Evolutionary conservation across 2,888 invertebrate genomes (phyloP), one percentile per base, ranked within the genome.

Genomic region (Euplagia quadripunctaria): DNA sequence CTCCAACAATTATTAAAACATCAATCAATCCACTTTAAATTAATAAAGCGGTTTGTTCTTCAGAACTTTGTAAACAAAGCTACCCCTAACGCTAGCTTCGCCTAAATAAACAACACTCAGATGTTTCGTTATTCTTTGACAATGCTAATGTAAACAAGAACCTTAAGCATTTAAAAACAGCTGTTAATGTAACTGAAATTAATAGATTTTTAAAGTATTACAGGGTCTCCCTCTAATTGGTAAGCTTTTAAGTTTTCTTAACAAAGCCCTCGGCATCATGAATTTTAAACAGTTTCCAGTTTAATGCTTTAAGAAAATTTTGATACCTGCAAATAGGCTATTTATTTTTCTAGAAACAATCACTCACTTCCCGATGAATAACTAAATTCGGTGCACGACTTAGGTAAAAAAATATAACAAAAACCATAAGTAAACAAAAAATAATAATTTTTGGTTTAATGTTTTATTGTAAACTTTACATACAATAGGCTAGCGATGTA

Each of bases 81-180:
- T 49, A 68, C 63, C 72, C 66, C 17, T 42, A 67, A 64, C 67
- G 69, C 58, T 67, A 41, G 41, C n/a, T 72, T 68, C 65, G 69
- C 83, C 85, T 78, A 78, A 81, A 74, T 68, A 83, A 77, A 81
- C 77, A 79, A 64, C 5, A 70, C 69, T 71, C 64, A 71, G 70
- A 74, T 76, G 69, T 75, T 75, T 74, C 72, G 74, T 79, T 73
- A 68, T 80, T 80, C 61, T 66, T 73, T 20, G 64, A 43, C 31
- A 76, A 76, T 41, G 68, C 65, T 65, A 66, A 41, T 72, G 66
- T 69, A 81, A 77, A 73, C 72, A 74, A 42, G n/a, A 70, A 70
- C 11, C 51, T 68, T 55, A n/a, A 68, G 42, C 20, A 68, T 58
- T 68, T 14, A 52, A n/a, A 55, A 8, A 20, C n/a, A 9, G 9